phyloP scores from a whole-genome alignment of 2,113 vertebrate genomes.

The Oostethus manadensis region DNA sequence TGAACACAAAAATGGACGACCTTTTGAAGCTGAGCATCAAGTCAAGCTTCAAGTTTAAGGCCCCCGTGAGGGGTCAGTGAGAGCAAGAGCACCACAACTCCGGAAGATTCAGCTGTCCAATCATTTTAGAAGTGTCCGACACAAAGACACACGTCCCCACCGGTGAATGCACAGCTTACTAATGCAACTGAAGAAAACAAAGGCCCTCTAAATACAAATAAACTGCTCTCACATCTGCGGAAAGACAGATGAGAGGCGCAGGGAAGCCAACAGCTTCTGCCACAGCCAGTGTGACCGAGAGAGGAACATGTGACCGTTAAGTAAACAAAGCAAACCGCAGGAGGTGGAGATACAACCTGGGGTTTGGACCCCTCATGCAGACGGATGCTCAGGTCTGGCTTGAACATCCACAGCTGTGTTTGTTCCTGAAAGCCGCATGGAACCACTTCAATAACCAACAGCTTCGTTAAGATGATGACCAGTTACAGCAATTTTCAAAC shows the following conservation, averaged over 20 bases:
- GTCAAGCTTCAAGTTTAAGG: conserved; percentile 6
- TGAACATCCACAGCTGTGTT: conserved; percentile 67
- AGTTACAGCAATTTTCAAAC: background rate
- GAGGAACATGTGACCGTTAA: conserved; percentile 47
- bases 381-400: conserved; percentile 42
- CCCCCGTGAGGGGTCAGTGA: conserved; percentile 1
- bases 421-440: conserved; percentile 52
- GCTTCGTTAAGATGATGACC: conserved; percentile 3
- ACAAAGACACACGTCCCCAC: conserved; percentile 42
- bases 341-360: conserved; percentile 34
- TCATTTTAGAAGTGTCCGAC: conserved; percentile 35
- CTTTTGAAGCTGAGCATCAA: background rate
- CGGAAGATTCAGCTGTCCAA: conserved; percentile 37
- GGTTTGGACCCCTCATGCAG: conserved; percentile 40
- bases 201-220: conserved; percentile 56
- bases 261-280: conserved; percentile 44
- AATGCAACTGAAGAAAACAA: conserved; percentile 60
- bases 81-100: conserved; percentile 11
- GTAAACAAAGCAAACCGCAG: conserved; percentile 54
- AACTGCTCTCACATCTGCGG: conserved; percentile 54
- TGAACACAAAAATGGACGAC: background rate
- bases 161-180: conserved; percentile 42
- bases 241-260: conserved; percentile 12
- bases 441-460: conserved; percentile 34
- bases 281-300: conserved; percentile 24